These are phyloP conservation scores for Eleginops maclovinus DNA, from an alignment of 2,113 vertebrate genomes.

Conservation along the genomic window DNA sequence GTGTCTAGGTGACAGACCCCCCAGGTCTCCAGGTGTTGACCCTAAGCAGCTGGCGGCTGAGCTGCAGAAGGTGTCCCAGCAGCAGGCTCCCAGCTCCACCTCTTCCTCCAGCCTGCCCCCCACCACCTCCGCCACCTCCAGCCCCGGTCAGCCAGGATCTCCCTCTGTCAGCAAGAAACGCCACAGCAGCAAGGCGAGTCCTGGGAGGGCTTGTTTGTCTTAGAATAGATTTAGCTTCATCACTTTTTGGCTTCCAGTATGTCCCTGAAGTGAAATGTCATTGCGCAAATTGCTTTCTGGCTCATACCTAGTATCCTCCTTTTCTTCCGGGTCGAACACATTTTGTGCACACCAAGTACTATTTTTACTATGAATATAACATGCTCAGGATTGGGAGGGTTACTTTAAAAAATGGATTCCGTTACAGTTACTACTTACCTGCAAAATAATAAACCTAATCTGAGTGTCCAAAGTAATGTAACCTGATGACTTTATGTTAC, in stretches of 20 bases:
- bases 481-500: too few relatives aligned
- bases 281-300: neutral
- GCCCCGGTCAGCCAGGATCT: slow-evolving; percentile 94
- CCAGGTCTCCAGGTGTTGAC: slow-evolving; percentile 95
- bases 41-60: slow-evolving; percentile 97
- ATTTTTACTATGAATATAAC: neutral
- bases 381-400: neutral
- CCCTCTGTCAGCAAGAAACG: slow-evolving; percentile 96
- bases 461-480: too few relatives aligned
- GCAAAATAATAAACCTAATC: too few relatives aligned
- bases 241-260: neutral
- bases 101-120: slow-evolving; percentile 85
- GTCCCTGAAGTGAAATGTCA: neutral
- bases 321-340: neutral
- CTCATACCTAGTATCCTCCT: neutral
- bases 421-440: too few relatives aligned
- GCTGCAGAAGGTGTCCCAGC: slow-evolving; percentile 97
- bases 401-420: too few relatives aligned
- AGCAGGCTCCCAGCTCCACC: slow-evolving; percentile 86
- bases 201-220: neutral
- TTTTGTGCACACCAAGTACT: neutral
- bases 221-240: neutral
- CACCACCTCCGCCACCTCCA: slow-evolving; percentile 89
- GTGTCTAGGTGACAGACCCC: slow-evolving; percentile 88
- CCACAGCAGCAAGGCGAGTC: slow-evolving; percentile 92